Percentiles rank a stretch among this genome's conserved stretches.
Conservation (phyloP, 2,888 invertebrate species). For the Sialis lutaria region DNA sequence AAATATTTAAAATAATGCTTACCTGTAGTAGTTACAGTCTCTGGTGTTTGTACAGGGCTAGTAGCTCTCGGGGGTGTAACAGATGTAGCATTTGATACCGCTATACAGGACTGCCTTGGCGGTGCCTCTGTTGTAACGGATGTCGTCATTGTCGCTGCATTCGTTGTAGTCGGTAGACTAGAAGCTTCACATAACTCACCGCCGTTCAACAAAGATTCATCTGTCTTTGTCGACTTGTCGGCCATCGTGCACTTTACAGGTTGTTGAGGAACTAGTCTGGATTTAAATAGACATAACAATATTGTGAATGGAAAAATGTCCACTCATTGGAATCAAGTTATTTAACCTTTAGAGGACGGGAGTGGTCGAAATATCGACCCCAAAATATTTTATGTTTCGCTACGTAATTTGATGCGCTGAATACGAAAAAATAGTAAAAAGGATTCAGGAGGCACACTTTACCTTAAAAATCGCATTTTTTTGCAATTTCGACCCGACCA, state of each 20-base stretch:
- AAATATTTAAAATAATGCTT: too few relatives aligned
- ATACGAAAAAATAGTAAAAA: too few relatives aligned
- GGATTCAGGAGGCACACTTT: too few relatives aligned
- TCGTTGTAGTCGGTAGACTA: constrained; percentile 26
- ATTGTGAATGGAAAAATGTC: background rate
- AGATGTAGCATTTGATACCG: constrained; percentile 2
- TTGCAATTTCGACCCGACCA: too few relatives aligned
- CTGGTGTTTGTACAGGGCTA: background rate
- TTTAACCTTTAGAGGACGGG: background rate
- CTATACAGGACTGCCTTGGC: constrained; percentile 13
- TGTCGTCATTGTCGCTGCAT: constrained; percentile 36
- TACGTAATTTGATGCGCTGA: too few relatives aligned
- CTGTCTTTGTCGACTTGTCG: constrained; percentile 57
- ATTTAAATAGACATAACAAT: constrained; percentile 4
- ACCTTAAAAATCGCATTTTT: too few relatives aligned
- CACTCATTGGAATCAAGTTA: background rate
- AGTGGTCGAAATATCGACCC: too few relatives aligned
- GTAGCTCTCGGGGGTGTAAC: background rate
- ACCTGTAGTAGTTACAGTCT: background rate
- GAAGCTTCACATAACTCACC: constrained; percentile 14
- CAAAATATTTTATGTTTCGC: too few relatives aligned
- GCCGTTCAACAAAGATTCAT: constrained; percentile 22
- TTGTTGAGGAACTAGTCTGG: constrained; percentile 24
- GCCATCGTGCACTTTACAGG: constrained; percentile 33
- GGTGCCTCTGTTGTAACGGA: constrained; percentile 20